Percentiles rank a stretch among this genome's conserved stretches.
phyloP scores from a whole-genome alignment of 1,140 invertebrate genomes.

The Pachypeltis micranthus region DNA sequence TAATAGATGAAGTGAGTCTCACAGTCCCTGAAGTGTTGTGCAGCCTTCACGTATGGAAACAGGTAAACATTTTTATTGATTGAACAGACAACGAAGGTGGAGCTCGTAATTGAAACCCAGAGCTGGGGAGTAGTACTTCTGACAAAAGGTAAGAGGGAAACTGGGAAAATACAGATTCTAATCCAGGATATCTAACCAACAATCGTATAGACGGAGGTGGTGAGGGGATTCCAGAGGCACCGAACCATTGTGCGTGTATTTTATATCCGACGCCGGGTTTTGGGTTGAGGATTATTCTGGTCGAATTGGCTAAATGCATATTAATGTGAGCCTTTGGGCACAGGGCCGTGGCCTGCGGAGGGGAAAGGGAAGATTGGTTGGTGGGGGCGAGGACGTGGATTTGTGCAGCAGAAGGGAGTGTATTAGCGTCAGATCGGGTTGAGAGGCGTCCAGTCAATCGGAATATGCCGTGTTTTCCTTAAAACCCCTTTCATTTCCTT shows the following conservation, averaged over 20 bases:
- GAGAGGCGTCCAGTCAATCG: conserved; percentile 3
- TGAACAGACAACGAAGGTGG: too few species aligned
- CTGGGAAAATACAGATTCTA: background rate
- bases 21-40: too few species aligned
- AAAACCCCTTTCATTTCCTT: background rate
- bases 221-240: too few species aligned
- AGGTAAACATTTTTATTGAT: too few species aligned
- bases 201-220: background rate
- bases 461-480: background rate
- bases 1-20: too few species aligned
- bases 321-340: background rate
- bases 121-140: too few species aligned
- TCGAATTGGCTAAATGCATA: conserved; percentile 9
- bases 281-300: background rate
- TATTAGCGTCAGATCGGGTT: too few species aligned
- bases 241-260: conserved; percentile 1
- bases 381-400: too few species aligned
- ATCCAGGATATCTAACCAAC: background rate
- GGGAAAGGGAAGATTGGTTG: background rate
- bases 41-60: too few species aligned
- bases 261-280: background rate
- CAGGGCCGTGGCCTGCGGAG: background rate
- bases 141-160: too few species aligned
- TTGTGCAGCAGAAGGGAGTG: too few species aligned
- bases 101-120: too few species aligned